phyloP scores from a whole-genome alignment of 1,140 invertebrate genomes.

The Drosophila fuyamai region DNA sequence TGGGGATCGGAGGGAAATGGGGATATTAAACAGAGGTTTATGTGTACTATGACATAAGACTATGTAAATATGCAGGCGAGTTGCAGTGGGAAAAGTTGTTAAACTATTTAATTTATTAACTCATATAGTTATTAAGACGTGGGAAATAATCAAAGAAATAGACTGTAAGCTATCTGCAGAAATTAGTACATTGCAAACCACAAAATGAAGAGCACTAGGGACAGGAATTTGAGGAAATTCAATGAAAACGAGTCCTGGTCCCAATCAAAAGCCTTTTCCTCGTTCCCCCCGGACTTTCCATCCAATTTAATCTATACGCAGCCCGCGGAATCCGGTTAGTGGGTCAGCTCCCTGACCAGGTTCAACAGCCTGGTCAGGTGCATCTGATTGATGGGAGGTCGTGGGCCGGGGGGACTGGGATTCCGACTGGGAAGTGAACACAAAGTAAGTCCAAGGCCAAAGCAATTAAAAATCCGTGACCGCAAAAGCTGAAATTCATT shows the following conservation, averaged over 20 bases:
- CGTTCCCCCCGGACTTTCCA: background rate
- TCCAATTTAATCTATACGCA: background rate
- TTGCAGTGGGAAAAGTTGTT: background rate
- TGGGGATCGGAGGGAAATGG: background rate
- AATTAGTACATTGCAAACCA: no score
- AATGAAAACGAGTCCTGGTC: no score
- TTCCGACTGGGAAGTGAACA: slow-evolving; percentile 6
- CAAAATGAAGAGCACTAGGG: no score
- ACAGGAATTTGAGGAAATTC: no score
- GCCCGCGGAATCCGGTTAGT: slow-evolving; percentile 4
- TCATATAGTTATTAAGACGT: no score
- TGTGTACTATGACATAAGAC: background rate
- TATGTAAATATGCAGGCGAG: background rate
- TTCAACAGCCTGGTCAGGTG: slow-evolving; percentile 17
- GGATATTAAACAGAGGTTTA: background rate
- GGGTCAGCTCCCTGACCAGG: slow-evolving; percentile 11
- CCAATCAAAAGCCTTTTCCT: background rate
- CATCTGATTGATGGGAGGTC: slow-evolving; percentile 22
- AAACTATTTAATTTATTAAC: no score
- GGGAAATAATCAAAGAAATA: no score
- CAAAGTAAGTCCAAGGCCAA: slow-evolving; percentile 34
- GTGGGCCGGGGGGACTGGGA: background rate
- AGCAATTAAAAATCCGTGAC: slow-evolving; percentile 47
- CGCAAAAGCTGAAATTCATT: slow-evolving; percentile 48
- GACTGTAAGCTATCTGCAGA: no score